Evolutionary conservation across 2,113 vertebrate species (phyloP), one percentile per base, ranked within the genome.

Genomic region (Embiotoca jacksoni): DNA sequence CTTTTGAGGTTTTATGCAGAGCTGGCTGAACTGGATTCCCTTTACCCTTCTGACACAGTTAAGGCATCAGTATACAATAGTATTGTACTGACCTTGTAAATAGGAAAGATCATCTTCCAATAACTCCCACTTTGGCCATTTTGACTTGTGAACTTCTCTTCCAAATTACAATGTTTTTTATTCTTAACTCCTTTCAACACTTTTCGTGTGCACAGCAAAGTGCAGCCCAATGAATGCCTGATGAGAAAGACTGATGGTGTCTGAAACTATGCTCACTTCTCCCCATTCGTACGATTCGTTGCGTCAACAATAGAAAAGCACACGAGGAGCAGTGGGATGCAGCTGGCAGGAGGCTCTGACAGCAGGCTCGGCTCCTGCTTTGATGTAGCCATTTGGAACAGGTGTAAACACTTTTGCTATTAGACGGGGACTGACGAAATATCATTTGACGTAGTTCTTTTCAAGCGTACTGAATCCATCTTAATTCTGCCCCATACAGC

Each of bases 141-240:
- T 15, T 5, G 5, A 50, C 15, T 16, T 16, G 4, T 16, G 53
- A 36, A 52, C 9, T 32, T 63, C 6, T 50, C 2, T 7, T 31
- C 54, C 35, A 33, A 15, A 15, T 16, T 60, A 35, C 44, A 14
- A 1, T 23, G 23, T 57, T 39, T 62, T 62, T 44, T 3, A 30
- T 52, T 60, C 47, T 46, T 64, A 53, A 46, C 56, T 56, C 23
- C 50, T 57, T 82, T 32, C 6, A 5, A 35, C 55, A 60, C 35
- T n/a, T 53, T 33, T 59, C 46, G 53, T 59, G 44, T 64, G 30
- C 15, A 61, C 50, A 44, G 13, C 31, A 37, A 52, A 35, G 55
- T 23, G 23, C 23, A 23, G 23, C 23, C 23, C 23, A 23, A 23
- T 23, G 23, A 23, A 23, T 23, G 23, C 23, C 23, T 23, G 23